Percentiles rank a stretch among this genome's conserved stretches.
Conservation (phyloP, 2,797 vertebrate genomes). For the Acestrorhynchus altus region DNA sequence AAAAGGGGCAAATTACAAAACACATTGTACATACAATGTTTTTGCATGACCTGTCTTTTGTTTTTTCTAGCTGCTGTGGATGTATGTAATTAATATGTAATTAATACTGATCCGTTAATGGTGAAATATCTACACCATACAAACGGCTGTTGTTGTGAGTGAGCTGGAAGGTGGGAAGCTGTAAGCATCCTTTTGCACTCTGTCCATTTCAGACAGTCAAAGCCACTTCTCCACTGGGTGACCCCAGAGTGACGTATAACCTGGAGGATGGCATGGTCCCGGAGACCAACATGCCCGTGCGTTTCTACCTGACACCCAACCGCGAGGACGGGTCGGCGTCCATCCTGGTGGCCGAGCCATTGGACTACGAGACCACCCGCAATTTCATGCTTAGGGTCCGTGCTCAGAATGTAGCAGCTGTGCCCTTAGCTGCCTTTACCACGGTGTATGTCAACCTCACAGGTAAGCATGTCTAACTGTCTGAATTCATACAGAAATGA, state of each 20-base stretch:
- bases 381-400: constrained; percentile 85
- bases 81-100: too few species aligned
- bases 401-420: constrained; percentile 87
- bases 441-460: constrained; percentile 84
- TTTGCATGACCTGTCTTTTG: too few species aligned
- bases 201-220: constrained; percentile 78
- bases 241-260: constrained; percentile 87
- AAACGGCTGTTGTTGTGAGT: too few species aligned
- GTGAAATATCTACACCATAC: not conserved
- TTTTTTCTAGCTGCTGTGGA: too few species aligned
- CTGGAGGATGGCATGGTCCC: constrained; percentile 89
- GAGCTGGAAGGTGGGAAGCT: too few species aligned
- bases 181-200: constrained; percentile 6
- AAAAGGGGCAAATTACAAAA: too few species aligned
- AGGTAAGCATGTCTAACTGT: constrained; percentile 69
- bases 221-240: constrained; percentile 84
- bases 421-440: constrained; percentile 86
- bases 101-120: not conserved
- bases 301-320: constrained; percentile 91
- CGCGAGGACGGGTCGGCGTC: constrained; percentile 87
- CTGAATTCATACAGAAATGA: too few species aligned
- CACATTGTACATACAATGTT: too few species aligned
- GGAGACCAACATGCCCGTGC: constrained; percentile 89
- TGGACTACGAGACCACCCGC: constrained; percentile 88
- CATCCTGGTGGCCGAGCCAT: constrained; percentile 85